Evolutionary conservation across 2,113 vertebrate species (phyloP), one percentile per base, ranked within the genome.

Genomic region (Willisornis vidua): DNA sequence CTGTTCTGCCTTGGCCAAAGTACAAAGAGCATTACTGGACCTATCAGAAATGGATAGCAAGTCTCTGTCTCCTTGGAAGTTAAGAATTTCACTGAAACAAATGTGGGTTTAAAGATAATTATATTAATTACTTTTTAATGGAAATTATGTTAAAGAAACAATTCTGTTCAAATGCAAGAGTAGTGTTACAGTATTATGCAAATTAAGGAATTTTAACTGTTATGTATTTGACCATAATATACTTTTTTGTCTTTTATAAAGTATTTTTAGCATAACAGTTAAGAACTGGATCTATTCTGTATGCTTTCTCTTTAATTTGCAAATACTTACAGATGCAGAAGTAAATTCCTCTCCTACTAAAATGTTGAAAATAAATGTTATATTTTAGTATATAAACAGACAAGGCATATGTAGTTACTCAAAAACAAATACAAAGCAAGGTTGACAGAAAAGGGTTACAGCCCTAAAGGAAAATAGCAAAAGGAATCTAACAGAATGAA

Each of bases 361-460:
- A 59, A 37, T 9, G 2, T 57, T 65, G 37, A 79, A 78, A 81
- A 89, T 80, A 16, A 54, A 77, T 67, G 35, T 33, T 74, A 10
- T 25, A 54, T 67, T 68, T 83, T 39, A 61, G 11, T 20, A 58
- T 28, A 67, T 48, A 92, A 75, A 88, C 31, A 86, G 35, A 78
- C 37, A 82, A 33, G 28, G 37, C 31, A 23, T 45, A 33, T 26
- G 29, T 55, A 90, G 10, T 18, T 77, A 39, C 25, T 55, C 26
- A 89, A 77, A 93, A 92, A 41, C 76, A 91, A 89, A 85, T 54
- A n/a, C 58, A 94, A 95, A 89, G 31, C n/a, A 71, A 43, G 26
- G 81, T 55, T 82, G 46, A 46, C 74, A 89, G 45, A 52, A 79
- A 95, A 89, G 37, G 14, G 70, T 66, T 92, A 70, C 45, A 93